phyloP scores from a whole-genome alignment of 2,797 vertebrate genomes.

The Nasua narica region DNA sequence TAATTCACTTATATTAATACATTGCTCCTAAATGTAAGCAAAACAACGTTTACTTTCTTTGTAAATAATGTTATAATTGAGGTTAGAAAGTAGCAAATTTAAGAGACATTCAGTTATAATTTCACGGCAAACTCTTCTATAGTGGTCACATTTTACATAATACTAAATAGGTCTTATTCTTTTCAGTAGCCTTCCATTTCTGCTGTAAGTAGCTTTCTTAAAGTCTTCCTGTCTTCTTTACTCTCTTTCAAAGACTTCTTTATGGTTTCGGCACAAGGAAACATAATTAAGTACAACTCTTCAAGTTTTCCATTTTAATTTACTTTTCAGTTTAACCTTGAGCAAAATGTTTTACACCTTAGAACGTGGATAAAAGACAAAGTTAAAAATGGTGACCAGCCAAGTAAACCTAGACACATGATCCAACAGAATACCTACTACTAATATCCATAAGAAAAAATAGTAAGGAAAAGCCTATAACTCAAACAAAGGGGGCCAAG shows the following conservation, averaged over 20 bases:
- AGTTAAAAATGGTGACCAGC: neutral
- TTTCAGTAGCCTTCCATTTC: neutral
- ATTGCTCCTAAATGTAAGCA: neutral
- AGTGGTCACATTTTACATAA: neutral
- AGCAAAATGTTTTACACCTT: constrained; percentile 2
- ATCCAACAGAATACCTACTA: neutral
- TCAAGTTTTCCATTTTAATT: constrained; percentile 15
- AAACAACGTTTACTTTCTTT: neutral
- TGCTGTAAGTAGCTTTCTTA: neutral
- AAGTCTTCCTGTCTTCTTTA: neutral
- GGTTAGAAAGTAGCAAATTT: neutral
- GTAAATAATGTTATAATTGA: neutral
- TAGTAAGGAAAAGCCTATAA: neutral
- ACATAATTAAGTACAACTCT: neutral
- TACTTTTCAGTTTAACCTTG: constrained; percentile 18
- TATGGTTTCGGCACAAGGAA: neutral
- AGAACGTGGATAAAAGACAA: neutral
- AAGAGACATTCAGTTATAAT: neutral
- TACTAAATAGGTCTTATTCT: neutral
- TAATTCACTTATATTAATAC: neutral
- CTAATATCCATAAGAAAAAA: constrained; percentile 16
- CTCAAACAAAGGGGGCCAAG: neutral
- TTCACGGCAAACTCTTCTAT: neutral
- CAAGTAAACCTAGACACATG: neutral
- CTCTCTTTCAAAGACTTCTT: neutral